Base-by-base conservation (phyloP, 2,113 vertebrate genomes). In the Percopsis transmontana region DNA sequence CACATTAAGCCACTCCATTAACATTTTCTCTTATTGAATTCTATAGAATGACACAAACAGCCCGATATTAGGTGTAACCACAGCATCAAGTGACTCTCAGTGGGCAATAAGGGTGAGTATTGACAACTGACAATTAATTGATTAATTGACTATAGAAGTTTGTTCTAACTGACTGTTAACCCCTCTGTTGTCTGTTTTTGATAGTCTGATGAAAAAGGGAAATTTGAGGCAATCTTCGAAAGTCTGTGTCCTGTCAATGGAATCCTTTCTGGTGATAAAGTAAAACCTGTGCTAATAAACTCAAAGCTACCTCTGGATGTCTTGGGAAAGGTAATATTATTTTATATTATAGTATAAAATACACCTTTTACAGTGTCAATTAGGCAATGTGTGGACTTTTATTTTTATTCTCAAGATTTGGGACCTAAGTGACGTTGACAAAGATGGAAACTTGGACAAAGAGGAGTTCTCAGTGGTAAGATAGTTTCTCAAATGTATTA, bases 381-480 rank as follows among this genome's bases (percentile, higher is more conserved):
- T 9, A 44, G 57, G 2, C 33, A 47, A n/a, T 8, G 24, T 42
- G 47, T 20, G 1, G 1, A 41, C 53, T 44, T 55, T 2, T 33
- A 54, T 66, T 13, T 56, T 70, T 7, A 68, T 42, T 62, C 14
- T 71, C 2, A 66, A 99, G 97, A 96, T 99, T 69, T 99, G 97
- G 97, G 96, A 99, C 72, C 93, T 99, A 66, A 97, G 97, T 77
- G 97, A 99, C 82, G 94, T 98, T 0, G 96, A 97, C 81, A 97
- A 95, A 87, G 95, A 99, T 65, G 97, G 97, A n/a, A 91, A 94
- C 71, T 86, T 99, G 91, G 97, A 99, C 84, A 96, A 93, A 87
- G 97, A 99, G 0, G 97, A 99, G 77, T 99, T 99, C 80, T 93
- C 94, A 66, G 97, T 99, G 95, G 97, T 97, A 87, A 83, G 93